phyloP scores from a whole-genome alignment of 2,797 vertebrate species.

The Paedocypris micromegethes region DNA sequence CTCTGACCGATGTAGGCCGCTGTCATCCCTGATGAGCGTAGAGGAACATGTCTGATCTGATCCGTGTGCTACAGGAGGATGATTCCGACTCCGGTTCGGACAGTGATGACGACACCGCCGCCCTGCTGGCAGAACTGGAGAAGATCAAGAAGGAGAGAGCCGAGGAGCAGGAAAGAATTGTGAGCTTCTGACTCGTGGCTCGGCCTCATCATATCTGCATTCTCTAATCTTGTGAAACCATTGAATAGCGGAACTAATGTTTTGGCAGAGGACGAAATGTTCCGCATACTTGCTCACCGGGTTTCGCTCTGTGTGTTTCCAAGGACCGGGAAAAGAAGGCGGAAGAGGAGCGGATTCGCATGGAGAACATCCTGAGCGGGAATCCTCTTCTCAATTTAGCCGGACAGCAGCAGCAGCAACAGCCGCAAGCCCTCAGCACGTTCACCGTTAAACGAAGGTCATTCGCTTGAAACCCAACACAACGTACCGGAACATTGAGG shows the following conservation, averaged over 20 bases:
- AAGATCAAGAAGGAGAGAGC: slow-evolving; percentile 97
- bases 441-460: slow-evolving; percentile 98
- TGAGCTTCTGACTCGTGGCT: slow-evolving; percentile 57
- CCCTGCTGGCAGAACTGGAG: slow-evolving; percentile 93
- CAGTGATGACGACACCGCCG: slow-evolving; percentile 93
- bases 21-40: no score
- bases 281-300: no score
- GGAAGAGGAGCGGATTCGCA: slow-evolving; percentile 95
- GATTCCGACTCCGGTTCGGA: slow-evolving; percentile 85
- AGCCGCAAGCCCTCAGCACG: slow-evolving; percentile 65
- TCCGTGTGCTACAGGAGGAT: slow-evolving; percentile 66
- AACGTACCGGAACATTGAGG: no score
- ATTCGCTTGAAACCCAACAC: no score
- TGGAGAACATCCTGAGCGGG: slow-evolving; percentile 97
- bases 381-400: slow-evolving; percentile 93
- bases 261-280: no score
- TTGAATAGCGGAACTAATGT: background rate
- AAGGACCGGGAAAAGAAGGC: slow-evolving; percentile 97
- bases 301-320: slow-evolving; percentile 14
- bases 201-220: background rate
- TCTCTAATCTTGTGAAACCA: background rate
- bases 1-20: slow-evolving; percentile 82
- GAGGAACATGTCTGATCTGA: background rate
- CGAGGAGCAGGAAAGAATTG: slow-evolving; percentile 94
- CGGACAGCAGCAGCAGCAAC: slow-evolving; percentile 69